Percentiles rank a stretch among this genome's conserved stretches.
These are phyloP conservation scores for Proisotoma minuta DNA, from an alignment of 2,888 invertebrate species.

Conservation along the genomic window DNA sequence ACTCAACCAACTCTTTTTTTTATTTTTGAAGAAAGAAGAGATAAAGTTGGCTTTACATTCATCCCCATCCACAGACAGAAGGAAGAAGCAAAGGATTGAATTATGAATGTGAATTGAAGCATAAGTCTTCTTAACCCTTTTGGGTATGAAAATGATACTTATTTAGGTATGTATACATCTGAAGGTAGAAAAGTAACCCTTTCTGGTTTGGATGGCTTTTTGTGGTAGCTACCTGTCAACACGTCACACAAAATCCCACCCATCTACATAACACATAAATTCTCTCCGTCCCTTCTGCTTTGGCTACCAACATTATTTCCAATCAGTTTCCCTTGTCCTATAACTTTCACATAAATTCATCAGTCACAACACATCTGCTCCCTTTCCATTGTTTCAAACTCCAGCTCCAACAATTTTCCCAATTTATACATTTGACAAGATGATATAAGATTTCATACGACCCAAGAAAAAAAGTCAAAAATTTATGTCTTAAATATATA, in stretches of 20 bases:
- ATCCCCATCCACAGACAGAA: too few relatives aligned
- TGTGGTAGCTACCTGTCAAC: slow-evolving; percentile 29
- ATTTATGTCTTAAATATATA: too few relatives aligned
- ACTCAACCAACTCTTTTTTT: too few relatives aligned
- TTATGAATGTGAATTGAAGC: too few relatives aligned
- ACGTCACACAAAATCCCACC: slow-evolving; percentile 20
- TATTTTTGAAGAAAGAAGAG: too few relatives aligned
- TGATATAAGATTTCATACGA: too few relatives aligned
- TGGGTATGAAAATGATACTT: too few relatives aligned
- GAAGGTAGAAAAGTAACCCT: slow-evolving; percentile 25
- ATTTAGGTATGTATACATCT: too few relatives aligned
- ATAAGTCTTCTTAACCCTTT: too few relatives aligned
- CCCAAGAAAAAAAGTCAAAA: too few relatives aligned
- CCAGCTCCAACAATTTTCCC: not conserved
- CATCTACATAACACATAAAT: slow-evolving; percentile 22
- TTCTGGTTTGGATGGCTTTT: slow-evolving; percentile 29
- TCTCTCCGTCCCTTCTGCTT: slow-evolving; percentile 6
- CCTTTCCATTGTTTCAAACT: not conserved
- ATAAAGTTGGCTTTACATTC: too few relatives aligned
- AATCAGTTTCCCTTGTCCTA: slow-evolving; percentile 26
- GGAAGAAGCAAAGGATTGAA: too few relatives aligned
- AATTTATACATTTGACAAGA: not conserved
- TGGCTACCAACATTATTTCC: slow-evolving; percentile 31
- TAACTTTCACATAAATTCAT: slow-evolving; percentile 16
- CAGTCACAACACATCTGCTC: slow-evolving; percentile 2